Percentiles rank a stretch among this genome's conserved stretches.
These are phyloP conservation scores for Gavialis gangeticus DNA, from an alignment of 2,113 vertebrate species.

Conservation along the genomic window DNA sequence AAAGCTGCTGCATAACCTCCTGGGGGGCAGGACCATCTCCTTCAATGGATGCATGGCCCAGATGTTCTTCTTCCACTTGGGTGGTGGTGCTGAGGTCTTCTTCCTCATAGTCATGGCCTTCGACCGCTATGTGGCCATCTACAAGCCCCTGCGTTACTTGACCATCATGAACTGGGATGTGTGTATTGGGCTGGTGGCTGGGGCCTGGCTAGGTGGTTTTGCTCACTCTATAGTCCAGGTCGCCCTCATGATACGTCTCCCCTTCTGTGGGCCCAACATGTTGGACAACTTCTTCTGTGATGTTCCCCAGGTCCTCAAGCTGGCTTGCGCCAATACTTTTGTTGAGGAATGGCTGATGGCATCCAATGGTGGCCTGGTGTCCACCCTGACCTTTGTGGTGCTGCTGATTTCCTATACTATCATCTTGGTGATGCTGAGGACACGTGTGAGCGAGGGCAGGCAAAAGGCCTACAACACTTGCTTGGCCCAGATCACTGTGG, in stretches of 20 bases:
- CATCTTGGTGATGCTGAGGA: constrained; percentile 43
- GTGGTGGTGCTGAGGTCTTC: constrained; percentile 52
- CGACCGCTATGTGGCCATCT: constrained; percentile 53
- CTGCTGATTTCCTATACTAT: constrained; percentile 40
- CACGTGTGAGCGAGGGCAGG: background rate
- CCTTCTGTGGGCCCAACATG: constrained; percentile 52
- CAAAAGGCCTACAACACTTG: constrained; percentile 31
- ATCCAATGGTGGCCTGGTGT: constrained; percentile 56
- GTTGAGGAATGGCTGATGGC: constrained; percentile 47
- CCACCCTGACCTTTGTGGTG: constrained; percentile 46
- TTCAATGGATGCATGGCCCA: constrained; percentile 44
- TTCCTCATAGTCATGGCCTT: constrained; percentile 61
- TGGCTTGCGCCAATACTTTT: constrained; percentile 39
- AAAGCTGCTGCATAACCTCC: constrained; percentile 40
- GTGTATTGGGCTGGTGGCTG: constrained; percentile 1
- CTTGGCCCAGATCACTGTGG: background rate
- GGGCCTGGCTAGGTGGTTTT: constrained; percentile 60
- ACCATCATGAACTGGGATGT: constrained; percentile 29
- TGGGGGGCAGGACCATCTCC: constrained; percentile 20
- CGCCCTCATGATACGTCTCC: constrained; percentile 30
- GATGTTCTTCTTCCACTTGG: constrained; percentile 64
- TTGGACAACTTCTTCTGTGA: constrained; percentile 66
- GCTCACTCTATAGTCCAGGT: constrained; percentile 59
- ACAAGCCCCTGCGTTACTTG: constrained; percentile 54
- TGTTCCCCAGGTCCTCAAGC: constrained; percentile 54